A percentile compares a stretch with the other conserved stretches of the same genome.
These are phyloP conservation scores for Drosophila quadrilineata DNA, from an alignment of 1,140 invertebrate species.

Conservation along the genomic window DNA sequence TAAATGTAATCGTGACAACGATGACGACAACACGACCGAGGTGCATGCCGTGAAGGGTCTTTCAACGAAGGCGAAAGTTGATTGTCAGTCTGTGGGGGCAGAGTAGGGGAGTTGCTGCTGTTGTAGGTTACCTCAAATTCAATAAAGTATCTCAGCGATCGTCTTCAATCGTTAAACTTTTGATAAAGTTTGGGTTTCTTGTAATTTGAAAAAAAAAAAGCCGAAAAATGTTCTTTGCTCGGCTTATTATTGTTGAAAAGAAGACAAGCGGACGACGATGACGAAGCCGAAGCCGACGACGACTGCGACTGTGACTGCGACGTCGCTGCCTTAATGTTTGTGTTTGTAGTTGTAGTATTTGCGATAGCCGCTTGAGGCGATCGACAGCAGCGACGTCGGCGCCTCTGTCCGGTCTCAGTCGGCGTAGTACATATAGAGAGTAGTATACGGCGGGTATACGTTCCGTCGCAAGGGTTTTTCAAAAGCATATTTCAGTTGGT, in stretches of 20 bases:
- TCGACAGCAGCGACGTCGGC: constrained; percentile 13
- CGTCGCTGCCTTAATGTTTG: constrained; percentile 8
- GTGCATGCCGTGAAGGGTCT: constrained; percentile 12
- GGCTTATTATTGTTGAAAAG: no score
- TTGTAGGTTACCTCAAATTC: not conserved
- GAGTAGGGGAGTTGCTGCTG: not conserved
- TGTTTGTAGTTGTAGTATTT: constrained; percentile 25
- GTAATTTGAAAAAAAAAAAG: constrained; percentile 15
- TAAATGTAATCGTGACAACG: not conserved
- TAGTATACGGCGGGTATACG: no score
- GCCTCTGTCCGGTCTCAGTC: constrained; percentile 2
- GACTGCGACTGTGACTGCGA: not conserved
- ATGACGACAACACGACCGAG: not conserved
- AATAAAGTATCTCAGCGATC: not conserved
- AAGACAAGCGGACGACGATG: not conserved
- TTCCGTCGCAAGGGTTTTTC: constrained; percentile 75
- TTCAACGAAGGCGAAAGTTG: constrained; percentile 51
- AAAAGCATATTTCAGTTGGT: constrained; percentile 76
- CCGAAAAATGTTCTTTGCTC: not conserved
- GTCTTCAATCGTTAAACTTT: not conserved
- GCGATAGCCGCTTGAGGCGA: constrained; percentile 31
- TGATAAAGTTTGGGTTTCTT: not conserved
- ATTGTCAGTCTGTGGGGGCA: no score
- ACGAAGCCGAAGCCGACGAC: not conserved
- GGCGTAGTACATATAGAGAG: constrained; percentile 31